phyloP scores from a whole-genome alignment of 2,797 vertebrate species.

The Echeneis naucrates region DNA sequence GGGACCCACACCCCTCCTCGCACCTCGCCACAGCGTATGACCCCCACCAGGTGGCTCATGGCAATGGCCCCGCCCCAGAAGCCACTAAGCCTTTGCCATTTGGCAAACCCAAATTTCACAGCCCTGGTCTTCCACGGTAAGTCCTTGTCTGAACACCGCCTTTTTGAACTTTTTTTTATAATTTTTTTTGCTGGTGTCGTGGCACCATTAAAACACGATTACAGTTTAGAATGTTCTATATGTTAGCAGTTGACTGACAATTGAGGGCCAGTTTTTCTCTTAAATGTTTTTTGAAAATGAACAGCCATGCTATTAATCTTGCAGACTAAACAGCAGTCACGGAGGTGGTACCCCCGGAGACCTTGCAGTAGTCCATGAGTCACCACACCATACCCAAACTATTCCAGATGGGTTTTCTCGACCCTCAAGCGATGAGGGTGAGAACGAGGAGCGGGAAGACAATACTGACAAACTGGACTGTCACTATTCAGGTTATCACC shows the following conservation, averaged over 20 bases:
- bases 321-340: conserved; percentile 92
- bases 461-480: conserved; percentile 96
- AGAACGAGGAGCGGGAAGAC: conserved; percentile 97
- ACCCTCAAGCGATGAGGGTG: conserved; percentile 97
- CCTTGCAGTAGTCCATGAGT: conserved; percentile 88
- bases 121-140: conserved; percentile 97
- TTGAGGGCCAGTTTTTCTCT: not conserved
- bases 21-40: conserved; percentile 83
- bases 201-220: not conserved
- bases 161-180: not conserved
- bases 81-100: conserved; percentile 90
- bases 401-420: conserved; percentile 88
- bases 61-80: conserved; percentile 86
- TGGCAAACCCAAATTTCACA: conserved; percentile 95
- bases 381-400: conserved; percentile 88
- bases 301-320: not conserved
- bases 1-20: conserved; percentile 95
- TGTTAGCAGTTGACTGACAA: not conserved
- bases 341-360: conserved; percentile 88
- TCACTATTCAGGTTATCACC: conserved; percentile 99
- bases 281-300: conserved; percentile 5
- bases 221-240: not conserved
- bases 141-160: conserved; percentile 29
- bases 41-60: conserved; percentile 90
- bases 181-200: not conserved